Base-by-base conservation (phyloP, 2,888 invertebrate genomes). In the Notodonta ziczac region DNA sequence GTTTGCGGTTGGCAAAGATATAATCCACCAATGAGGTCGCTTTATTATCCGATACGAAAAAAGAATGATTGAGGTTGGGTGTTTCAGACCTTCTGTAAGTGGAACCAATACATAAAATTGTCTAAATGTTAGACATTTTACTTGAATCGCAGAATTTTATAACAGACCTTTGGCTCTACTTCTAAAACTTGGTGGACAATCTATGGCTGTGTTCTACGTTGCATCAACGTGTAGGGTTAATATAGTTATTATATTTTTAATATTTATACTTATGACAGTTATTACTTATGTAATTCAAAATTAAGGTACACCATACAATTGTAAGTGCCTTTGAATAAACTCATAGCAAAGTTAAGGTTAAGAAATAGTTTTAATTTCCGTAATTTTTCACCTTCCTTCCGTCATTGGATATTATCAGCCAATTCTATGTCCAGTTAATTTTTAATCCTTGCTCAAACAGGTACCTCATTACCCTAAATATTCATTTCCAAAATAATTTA, bases 161-260 rank as follows among this genome's bases (percentile, higher is more conserved):
- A 35, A 4, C 7, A 35, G 35, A 10, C 12, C 10, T 42, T 42
- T 42, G 42, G 10, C 10, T 9, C 42, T 9, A 10, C 12, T 10
- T 42, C 35, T 35, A 35, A 35, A 35, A 35, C 12, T 42, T 42
- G 9, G 42, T 42, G 10, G 42, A 42, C 42, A 10, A 42, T 40
- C 39, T 66, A 65, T 61, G 57, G 53, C 65, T 66, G 46, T 69
- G 69, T 65, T 53, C 51, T 70, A 72, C 78, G 81, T 84, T 85
- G 85, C 78, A 85, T 85, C 84, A 85, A 85, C 76, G 82, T 81
- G 60, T 77, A 71, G 52, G 7, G 7, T 51, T 51, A 51, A 12
- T 48, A 0, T 48, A n/a, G 10, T n/a, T 6, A 13, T 16, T 50
- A 10, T 6, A 4, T 9, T 4, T 9, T 4, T 2, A 14, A 16